Conservation (phyloP, 1,140 invertebrate genomes). For the silkworm (Bombyx mori) region DNA sequence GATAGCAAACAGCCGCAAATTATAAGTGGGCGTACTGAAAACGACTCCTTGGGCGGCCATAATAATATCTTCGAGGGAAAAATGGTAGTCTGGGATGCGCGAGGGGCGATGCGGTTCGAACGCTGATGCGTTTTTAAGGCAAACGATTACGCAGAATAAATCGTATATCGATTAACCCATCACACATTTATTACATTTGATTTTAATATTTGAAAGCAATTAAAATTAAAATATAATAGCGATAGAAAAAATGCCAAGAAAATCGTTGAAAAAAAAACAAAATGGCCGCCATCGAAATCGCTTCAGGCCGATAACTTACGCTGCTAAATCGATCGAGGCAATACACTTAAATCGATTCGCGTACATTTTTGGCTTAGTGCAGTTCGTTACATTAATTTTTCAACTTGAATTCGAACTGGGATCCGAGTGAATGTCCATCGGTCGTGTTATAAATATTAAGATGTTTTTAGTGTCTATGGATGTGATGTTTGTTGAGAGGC, state of each 20-base stretch:
- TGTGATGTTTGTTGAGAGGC: too few relatives aligned
- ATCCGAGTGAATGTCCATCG: too few relatives aligned
- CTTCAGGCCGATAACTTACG: neutral
- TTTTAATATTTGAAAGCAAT: too few relatives aligned
- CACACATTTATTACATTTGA: too few relatives aligned
- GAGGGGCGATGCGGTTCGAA: constrained; percentile 2
- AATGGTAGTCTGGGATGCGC: constrained; percentile 29
- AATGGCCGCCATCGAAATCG: neutral
- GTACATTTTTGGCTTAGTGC: constrained; percentile 17
- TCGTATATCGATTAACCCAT: too few relatives aligned
- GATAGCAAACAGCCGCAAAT: constrained; percentile 40
- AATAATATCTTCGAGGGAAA: constrained; percentile 52
- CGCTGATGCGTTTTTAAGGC: too few relatives aligned
- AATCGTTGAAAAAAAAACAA: neutral
- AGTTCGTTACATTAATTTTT: constrained; percentile 17
- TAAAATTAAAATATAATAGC: too few relatives aligned
- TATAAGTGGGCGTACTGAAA: constrained; percentile 39
- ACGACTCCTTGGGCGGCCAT: constrained; percentile 49
- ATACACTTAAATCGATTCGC: constrained; percentile 19
- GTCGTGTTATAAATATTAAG: too few relatives aligned
- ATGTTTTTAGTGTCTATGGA: too few relatives aligned
- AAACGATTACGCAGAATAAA: too few relatives aligned
- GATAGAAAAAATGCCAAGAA: too few relatives aligned
- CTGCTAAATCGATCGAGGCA: constrained; percentile 22
- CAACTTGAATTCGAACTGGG: constrained; percentile 4